phyloP scores from a whole-genome alignment of 2,797 vertebrate genomes.

The Eurystomus glaucurus region DNA sequence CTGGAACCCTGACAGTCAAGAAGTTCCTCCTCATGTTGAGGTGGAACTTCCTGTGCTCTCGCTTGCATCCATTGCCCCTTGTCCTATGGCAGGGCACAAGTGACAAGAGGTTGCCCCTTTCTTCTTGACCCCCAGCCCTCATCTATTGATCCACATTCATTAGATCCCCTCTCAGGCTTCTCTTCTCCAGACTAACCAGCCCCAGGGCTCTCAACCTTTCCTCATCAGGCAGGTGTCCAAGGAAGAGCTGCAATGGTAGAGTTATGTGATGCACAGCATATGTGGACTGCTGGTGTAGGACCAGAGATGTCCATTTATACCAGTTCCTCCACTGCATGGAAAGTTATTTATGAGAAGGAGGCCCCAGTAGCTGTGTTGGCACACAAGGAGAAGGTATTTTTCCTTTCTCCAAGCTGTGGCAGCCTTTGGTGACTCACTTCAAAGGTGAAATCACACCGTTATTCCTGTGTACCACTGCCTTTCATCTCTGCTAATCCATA shows the following conservation, averaged over 20 bases:
- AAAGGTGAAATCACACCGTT: not conserved
- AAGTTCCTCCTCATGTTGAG: no score
- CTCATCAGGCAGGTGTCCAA: not conserved
- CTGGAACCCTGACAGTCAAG: no score
- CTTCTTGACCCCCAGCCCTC: no score
- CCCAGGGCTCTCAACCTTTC: no score
- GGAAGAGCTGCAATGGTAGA: not conserved
- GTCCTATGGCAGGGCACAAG: no score
- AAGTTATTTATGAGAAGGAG: not conserved
- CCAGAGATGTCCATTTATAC: not conserved
- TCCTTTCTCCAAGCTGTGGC: not conserved
- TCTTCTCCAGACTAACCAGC: no score
- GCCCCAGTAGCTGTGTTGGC: not conserved
- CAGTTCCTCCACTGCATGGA: not conserved
- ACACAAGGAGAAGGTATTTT: not conserved
- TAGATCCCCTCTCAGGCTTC: no score
- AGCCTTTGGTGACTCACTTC: not conserved
- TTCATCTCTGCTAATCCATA: slow-evolving; percentile 26
- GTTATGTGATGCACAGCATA: accelerated
- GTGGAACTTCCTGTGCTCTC: no score
- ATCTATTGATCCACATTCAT: no score
- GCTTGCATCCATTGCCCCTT: no score
- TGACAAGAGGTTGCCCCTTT: no score
- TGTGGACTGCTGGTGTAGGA: not conserved
- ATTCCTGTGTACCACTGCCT: not conserved